Evolutionary conservation across 2,113 vertebrate species (phyloP).

Genomic region (Triplophysa rosa): DNA sequence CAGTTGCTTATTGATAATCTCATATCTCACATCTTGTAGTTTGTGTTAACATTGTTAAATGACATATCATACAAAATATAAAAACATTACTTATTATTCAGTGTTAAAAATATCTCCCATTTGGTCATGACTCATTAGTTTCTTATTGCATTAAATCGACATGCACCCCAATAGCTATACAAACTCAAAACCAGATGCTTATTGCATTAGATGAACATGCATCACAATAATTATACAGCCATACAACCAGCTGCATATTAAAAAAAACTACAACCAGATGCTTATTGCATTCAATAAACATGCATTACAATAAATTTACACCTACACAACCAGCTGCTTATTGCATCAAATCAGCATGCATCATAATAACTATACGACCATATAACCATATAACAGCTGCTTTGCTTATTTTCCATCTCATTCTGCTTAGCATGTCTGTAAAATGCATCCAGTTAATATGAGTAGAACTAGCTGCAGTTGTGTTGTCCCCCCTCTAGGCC

Average conservation of each 20-base stretch:
- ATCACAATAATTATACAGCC: not conserved
- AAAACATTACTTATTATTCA: too few species aligned
- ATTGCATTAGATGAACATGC: not conserved
- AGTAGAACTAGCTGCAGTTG: conserved; percentile 6
- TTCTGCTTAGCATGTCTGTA: not conserved
- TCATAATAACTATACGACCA: not conserved
- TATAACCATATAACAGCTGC: not conserved
- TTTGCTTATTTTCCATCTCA: not conserved
- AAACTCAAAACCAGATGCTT: not conserved
- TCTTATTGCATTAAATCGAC: not conserved
- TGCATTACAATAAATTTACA: too few species aligned
- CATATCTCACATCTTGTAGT: not conserved
- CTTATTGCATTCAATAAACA: too few species aligned
- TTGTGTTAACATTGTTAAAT: too few species aligned
- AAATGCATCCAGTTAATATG: not conserved
- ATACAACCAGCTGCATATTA: not conserved
- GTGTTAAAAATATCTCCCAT: too few species aligned
- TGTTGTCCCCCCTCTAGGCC: conserved; percentile 24
- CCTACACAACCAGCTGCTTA: not conserved
- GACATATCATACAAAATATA: not conserved
- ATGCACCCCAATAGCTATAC: not conserved
- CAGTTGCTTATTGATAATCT: not conserved
- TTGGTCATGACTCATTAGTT: too few species aligned
- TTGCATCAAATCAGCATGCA: not conserved
- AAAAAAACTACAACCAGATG: too few species aligned